phyloP scores from a whole-genome alignment of 2,888 invertebrate species.

The Drosophila hamatofila region DNA sequence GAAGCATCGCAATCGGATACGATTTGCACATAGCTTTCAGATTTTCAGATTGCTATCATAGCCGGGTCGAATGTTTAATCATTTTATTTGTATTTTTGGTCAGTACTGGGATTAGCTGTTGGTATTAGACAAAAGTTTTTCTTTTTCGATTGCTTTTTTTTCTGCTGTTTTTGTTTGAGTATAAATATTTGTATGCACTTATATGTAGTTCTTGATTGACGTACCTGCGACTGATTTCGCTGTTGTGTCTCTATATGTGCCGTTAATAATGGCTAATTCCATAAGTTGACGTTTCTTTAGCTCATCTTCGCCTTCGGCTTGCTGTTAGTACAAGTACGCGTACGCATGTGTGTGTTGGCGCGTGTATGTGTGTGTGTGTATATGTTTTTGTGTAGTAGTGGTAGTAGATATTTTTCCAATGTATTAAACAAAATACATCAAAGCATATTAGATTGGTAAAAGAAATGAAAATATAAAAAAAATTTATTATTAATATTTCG shows the following conservation, averaged over 20 bases:
- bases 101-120: constrained; percentile 58
- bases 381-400: constrained; percentile 49
- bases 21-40: not conserved
- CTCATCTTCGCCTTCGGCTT: constrained; percentile 99
- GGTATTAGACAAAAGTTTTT: constrained; percentile 41
- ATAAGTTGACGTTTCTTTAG: constrained; percentile 99
- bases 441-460: constrained; percentile 75
- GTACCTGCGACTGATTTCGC: constrained; percentile 94
- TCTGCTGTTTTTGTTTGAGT: constrained; percentile 28
- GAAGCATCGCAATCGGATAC: not conserved
- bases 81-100: constrained; percentile 28
- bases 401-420: constrained; percentile 64
- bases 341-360: constrained; percentile 35
- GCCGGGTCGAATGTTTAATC: constrained; percentile 16
- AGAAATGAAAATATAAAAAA: constrained; percentile 65
- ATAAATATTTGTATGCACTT: constrained; percentile 16
- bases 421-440: constrained; percentile 79
- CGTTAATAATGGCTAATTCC: constrained; percentile 99
- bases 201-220: constrained; percentile 58
- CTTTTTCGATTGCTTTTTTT: constrained; percentile 15
- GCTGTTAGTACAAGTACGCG: constrained; percentile 86
- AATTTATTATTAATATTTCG: constrained; percentile 65
- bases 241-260: constrained; percentile 99
- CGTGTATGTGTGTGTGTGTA: constrained; percentile 43
- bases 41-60: constrained; percentile 17